Conservation (phyloP, 1,140 invertebrate species). For the Hyles euphorbiae region DNA sequence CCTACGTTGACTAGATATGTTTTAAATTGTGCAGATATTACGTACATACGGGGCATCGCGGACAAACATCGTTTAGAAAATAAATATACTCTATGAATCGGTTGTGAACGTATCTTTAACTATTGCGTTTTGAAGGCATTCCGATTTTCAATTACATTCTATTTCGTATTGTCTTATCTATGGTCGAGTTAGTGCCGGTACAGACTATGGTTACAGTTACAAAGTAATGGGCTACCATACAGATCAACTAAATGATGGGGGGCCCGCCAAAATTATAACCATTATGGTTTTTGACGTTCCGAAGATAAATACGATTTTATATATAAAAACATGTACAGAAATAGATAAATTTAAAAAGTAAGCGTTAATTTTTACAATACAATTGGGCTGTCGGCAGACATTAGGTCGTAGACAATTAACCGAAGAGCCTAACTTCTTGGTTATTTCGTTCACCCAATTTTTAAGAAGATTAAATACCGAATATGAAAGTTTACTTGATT, state of each 20-base stretch:
- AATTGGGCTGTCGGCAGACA: no score
- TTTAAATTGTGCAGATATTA: constrained; percentile 59
- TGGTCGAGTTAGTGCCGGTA: constrained; percentile 48
- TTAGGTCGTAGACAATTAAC: no score
- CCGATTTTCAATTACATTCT: constrained; percentile 51
- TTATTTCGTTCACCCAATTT: not conserved
- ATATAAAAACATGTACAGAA: not conserved
- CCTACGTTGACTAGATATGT: constrained; percentile 74
- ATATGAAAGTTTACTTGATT: no score
- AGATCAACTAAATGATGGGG: no score
- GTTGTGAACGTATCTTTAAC: constrained; percentile 56
- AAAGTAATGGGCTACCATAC: no score
- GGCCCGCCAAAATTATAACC: no score
- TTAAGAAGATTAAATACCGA: no score
- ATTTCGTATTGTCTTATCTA: constrained; percentile 74
- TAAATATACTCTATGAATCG: constrained; percentile 60
- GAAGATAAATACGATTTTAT: no score
- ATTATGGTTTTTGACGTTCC: no score
- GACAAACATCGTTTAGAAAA: constrained; percentile 55
- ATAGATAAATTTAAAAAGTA: not conserved
- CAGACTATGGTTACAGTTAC: not conserved
- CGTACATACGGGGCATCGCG: constrained; percentile 40
- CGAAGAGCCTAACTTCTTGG: not conserved
- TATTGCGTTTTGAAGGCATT: constrained; percentile 71
- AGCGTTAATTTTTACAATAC: not conserved